Evolutionary conservation across 2,888 invertebrate species (phyloP).

Genomic region (Ochropleura plecta): DNA sequence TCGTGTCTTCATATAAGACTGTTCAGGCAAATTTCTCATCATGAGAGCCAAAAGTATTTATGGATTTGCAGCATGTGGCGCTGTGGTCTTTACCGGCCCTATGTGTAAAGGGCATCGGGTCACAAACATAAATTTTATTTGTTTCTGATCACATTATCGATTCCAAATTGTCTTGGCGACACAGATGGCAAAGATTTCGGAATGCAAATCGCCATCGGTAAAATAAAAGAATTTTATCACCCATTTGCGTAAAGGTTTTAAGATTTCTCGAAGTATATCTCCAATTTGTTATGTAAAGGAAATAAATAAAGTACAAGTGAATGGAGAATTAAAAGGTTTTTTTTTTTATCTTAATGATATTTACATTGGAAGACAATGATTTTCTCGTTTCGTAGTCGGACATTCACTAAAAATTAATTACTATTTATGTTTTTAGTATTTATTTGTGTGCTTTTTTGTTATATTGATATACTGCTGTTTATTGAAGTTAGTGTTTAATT

Average conservation of each 20-base stretch:
- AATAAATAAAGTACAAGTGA: neutral
- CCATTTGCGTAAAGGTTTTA: slow-evolving; percentile 39
- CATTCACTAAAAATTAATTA: neutral
- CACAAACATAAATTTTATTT: neutral
- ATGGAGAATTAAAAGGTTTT: neutral
- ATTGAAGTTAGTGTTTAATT: too few relatives aligned
- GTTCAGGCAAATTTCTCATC: neutral
- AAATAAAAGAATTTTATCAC: slow-evolving; percentile 45
- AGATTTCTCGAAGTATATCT: slow-evolving; percentile 36
- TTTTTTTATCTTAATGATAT: neutral
- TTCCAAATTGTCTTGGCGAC: slow-evolving; percentile 19
- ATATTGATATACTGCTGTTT: too few relatives aligned
- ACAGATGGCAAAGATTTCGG: slow-evolving; percentile 30
- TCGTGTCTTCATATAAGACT: too few relatives aligned
- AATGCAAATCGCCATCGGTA: slow-evolving; percentile 32
- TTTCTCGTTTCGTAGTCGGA: neutral
- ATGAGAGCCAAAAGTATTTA: neutral
- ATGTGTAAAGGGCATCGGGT: neutral
- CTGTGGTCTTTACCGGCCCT: neutral
- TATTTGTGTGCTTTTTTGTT: too few relatives aligned
- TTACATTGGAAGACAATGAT: neutral
- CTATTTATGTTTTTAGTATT: too few relatives aligned
- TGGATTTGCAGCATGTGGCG: neutral
- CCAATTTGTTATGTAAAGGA: slow-evolving; percentile 43
- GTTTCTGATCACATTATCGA: neutral